These are phyloP conservation scores for Chaetorhynchus papuensis DNA, from an alignment of 2,113 vertebrate species.

Conservation along the genomic window DNA sequence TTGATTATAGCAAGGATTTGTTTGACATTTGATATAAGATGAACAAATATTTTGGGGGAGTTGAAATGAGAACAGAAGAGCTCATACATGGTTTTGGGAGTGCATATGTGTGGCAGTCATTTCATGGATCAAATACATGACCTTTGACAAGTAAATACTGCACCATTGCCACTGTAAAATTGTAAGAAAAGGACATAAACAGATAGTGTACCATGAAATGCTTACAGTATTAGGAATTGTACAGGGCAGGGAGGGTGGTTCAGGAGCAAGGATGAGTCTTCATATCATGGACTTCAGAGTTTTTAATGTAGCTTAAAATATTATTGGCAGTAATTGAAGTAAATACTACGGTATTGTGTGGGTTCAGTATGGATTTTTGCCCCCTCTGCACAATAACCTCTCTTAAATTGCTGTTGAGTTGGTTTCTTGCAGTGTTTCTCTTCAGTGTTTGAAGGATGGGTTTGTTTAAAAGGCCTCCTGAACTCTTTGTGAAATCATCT, in stretches of 20 bases:
- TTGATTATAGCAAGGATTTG: background rate
- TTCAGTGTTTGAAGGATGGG: background rate
- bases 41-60: background rate
- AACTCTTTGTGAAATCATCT: slow-evolving; percentile 13
- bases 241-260: background rate
- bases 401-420: background rate
- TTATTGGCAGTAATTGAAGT: background rate
- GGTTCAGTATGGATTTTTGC: background rate
- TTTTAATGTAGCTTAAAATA: background rate
- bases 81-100: background rate
- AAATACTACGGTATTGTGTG: background rate
- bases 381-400: background rate
- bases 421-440: background rate
- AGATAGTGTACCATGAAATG: background rate
- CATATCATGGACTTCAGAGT: background rate
- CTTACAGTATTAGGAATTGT: background rate
- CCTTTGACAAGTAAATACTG: background rate
- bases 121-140: background rate
- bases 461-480: slow-evolving; percentile 28
- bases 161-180: background rate
- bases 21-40: background rate
- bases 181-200: background rate
- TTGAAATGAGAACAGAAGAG: background rate
- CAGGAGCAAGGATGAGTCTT: background rate
- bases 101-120: background rate